A percentile compares a stretch with the other conserved stretches of the same genome.
phyloP scores from a whole-genome alignment of 2,113 vertebrate genomes.

The Pollachius pollachius region DNA sequence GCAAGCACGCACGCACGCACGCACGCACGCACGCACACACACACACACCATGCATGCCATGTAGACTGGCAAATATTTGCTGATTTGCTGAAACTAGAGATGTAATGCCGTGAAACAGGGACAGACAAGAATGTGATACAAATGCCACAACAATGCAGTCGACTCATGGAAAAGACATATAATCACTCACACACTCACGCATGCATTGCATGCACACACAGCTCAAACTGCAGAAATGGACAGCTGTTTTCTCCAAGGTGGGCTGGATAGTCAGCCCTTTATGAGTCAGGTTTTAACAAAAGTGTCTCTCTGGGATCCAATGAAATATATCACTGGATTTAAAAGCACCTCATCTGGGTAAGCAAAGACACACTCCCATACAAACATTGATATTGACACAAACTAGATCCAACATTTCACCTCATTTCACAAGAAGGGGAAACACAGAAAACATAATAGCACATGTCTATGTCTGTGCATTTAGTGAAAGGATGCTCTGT shows the following conservation, averaged over 20 bases:
- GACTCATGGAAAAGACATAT: conserved; percentile 21
- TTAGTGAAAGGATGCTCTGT: too few relatives aligned
- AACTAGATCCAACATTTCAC: too few relatives aligned
- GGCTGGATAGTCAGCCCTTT: background rate
- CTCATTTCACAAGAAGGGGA: background rate
- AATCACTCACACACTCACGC: background rate
- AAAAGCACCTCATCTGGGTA: background rate
- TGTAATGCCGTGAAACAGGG: background rate
- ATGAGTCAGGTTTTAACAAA: conserved; percentile 1
- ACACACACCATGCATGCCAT: background rate
- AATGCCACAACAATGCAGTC: background rate
- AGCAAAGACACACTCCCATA: background rate
- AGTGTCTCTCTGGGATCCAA: background rate
- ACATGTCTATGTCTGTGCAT: background rate
- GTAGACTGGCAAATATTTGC: background rate
- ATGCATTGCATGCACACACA: background rate
- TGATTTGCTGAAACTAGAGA: background rate
- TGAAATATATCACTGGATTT: conserved; percentile 18
- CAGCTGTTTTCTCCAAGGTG: conserved; percentile 34
- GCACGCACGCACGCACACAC: background rate
- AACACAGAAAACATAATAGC: too few relatives aligned
- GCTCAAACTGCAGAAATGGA: background rate
- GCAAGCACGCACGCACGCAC: background rate
- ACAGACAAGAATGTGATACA: background rate
- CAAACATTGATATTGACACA: conserved; percentile 2